Evolutionary conservation across 2,113 vertebrate species (phyloP).

Genomic region (Triplophysa dalaica): DNA sequence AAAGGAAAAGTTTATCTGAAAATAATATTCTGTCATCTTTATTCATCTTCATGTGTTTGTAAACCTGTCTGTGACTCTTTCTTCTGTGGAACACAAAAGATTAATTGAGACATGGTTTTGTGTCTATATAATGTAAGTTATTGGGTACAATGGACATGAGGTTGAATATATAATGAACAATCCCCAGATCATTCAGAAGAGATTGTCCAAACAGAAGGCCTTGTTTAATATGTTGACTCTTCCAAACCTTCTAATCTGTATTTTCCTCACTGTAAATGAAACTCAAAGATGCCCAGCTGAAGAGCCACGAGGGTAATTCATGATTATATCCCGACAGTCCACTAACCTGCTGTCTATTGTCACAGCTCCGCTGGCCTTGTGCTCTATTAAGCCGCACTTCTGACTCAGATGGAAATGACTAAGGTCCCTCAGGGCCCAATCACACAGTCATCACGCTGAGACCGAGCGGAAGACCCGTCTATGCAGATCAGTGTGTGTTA

Average conservation of each 20-base stretch:
- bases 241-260: background rate
- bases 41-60: too few species aligned
- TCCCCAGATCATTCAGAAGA: background rate
- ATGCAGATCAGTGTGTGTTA: conserved; percentile 48
- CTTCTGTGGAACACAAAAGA: too few species aligned
- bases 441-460: conserved; percentile 40
- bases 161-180: too few species aligned
- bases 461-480: conserved; percentile 31
- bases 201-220: background rate
- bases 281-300: conserved; percentile 14
- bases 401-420: conserved; percentile 36
- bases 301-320: conserved; percentile 14
- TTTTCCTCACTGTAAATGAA: conserved; percentile 23
- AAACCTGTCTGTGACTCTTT: too few species aligned
- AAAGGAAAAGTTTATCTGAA: too few species aligned
- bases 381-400: conserved; percentile 23
- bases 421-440: conserved; percentile 41
- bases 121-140: too few species aligned
- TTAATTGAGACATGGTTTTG: too few species aligned
- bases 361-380: conserved; percentile 22
- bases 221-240: background rate
- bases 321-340: conserved; percentile 34
- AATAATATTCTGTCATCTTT: too few species aligned
- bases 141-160: too few species aligned
- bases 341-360: conserved; percentile 40